Base-by-base conservation (phyloP, 2,113 vertebrate species). In the Actenoides hombroni region DNA sequence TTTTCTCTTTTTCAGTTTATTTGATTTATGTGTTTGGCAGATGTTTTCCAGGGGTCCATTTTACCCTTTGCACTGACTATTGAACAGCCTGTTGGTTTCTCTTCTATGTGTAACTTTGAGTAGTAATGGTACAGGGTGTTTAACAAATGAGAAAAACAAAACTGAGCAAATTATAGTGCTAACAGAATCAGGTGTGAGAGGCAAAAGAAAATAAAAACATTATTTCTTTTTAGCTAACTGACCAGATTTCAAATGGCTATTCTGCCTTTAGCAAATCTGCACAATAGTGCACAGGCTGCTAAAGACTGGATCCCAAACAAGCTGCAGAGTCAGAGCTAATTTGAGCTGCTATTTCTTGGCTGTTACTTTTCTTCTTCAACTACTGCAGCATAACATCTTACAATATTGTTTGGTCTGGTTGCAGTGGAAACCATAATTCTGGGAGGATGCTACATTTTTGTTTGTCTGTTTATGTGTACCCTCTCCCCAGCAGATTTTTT, bases 51-150 rank as follows among this genome's bases (percentile, higher is more conserved):
- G 31, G 37, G 15, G 9, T 49, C 29, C 10, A 4, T 77, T 92
- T 83, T 37, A 69, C 6, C 44, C 46, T 63, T 70, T 75, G 28
- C 46, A 44, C 28, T 37, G 42, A 29, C 61, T 53, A 4, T 48
- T 57, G 68, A 40, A 79, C 64, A 77, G 19, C 11, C 11, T 10
- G 29, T 54, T 25, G 12, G 16, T 76, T 90, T 76, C 48, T 63
- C 51, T 83, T 74, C 73, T n/a, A 0, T 35, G 49, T 10, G 6
- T 54, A 59, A 0, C 37, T 70, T 68, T 49, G 56, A 40, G 11
- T 17, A 14, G 7, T 9, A 48, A 16, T 2, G 0, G 26, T 6
- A 51, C 0, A 8, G 10, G 16, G 18, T 56, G 15, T 39, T 26
- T 39, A 35, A 49, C 90, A 91, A 79, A 67, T 7, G 15, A 16